Percentiles rank a stretch among this genome's conserved stretches.
Evolutionary conservation across 2,888 invertebrate genomes (phyloP).

Genomic region (Cyclophora albipunctata): DNA sequence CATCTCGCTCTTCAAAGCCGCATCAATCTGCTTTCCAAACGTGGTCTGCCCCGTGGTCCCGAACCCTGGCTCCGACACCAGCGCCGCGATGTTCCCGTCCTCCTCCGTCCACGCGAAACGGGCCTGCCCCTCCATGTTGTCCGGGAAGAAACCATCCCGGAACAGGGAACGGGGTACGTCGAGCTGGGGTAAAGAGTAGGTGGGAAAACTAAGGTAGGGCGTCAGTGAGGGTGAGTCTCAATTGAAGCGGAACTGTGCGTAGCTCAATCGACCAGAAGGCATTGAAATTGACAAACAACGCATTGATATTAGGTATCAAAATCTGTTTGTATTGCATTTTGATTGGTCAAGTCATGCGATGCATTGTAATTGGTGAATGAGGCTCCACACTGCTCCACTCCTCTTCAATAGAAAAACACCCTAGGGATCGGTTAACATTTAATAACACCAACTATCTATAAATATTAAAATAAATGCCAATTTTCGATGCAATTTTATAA

Average conservation of each 20-base stretch:
- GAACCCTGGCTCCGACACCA: constrained; percentile 63
- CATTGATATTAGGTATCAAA: too few species aligned
- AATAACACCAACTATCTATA: too few species aligned
- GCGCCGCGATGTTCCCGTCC: constrained; percentile 59
- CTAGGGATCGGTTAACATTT: too few species aligned
- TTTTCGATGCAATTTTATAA: too few species aligned
- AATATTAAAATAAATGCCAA: too few species aligned
- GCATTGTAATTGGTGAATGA: too few species aligned
- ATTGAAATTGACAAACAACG: too few species aligned
- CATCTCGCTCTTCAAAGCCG: constrained; percentile 46
- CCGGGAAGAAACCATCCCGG: constrained; percentile 57
- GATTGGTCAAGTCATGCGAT: too few species aligned
- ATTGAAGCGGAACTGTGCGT: neutral
- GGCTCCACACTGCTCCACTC: too few species aligned
- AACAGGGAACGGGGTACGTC: constrained; percentile 46
- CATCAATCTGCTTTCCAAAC: constrained; percentile 58
- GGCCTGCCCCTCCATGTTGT: constrained; percentile 50
- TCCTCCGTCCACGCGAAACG: constrained; percentile 67
- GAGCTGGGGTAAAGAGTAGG: constrained; percentile 23
- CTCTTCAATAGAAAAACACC: constrained; percentile 3
- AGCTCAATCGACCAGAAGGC: too few species aligned
- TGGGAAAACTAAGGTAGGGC: neutral
- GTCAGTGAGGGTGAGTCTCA: neutral
- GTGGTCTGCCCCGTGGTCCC: constrained; percentile 55
- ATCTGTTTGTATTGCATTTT: too few species aligned